phyloP scores from a whole-genome alignment of 2,113 vertebrate genomes.

The Archilochus colubris region DNA sequence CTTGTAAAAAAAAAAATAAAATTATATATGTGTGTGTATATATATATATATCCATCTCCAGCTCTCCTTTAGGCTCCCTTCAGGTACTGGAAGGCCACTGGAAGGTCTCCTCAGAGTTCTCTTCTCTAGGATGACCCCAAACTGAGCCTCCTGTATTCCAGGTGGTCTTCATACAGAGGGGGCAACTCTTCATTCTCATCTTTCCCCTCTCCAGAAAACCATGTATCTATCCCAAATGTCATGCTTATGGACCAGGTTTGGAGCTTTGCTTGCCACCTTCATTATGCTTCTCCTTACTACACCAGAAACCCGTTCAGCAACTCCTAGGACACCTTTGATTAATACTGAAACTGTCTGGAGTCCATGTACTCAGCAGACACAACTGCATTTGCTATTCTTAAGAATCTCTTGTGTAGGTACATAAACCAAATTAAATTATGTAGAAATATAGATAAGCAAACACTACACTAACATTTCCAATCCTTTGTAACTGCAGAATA shows the following conservation, averaged over 20 bases:
- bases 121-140: too few relatives aligned
- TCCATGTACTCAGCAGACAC: neutral
- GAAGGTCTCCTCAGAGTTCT: too few relatives aligned
- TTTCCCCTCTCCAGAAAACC: neutral
- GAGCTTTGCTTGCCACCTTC: neutral
- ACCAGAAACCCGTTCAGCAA: neutral
- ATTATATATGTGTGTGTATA: too few relatives aligned
- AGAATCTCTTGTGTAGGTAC: neutral
- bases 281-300: neutral
- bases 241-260: neutral
- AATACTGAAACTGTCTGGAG: neutral
- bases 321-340: neutral
- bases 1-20: too few relatives aligned
- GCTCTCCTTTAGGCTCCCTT: too few relatives aligned
- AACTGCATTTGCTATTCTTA: neutral
- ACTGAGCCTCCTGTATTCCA: neutral
- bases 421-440: neutral
- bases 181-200: neutral
- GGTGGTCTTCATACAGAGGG: neutral
- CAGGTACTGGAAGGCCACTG: too few relatives aligned
- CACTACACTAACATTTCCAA: neutral
- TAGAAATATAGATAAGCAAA: neutral
- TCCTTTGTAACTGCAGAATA: neutral
- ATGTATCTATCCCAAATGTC: neutral
- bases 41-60: too few relatives aligned